Conservation (phyloP, 2,797 vertebrate species). For the Sebastes minor region DNA sequence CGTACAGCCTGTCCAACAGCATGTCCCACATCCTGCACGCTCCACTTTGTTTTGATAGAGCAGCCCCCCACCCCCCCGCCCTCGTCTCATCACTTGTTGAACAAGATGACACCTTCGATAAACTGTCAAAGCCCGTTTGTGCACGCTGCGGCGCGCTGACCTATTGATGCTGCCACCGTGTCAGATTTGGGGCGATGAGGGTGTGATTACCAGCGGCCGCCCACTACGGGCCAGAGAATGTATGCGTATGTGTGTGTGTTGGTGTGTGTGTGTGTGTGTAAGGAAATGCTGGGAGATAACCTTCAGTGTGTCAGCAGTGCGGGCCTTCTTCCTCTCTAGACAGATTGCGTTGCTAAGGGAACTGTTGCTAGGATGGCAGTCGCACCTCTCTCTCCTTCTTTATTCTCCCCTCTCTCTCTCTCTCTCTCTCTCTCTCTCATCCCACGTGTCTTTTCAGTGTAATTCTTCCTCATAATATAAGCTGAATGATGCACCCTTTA, state of each 20-base stretch:
- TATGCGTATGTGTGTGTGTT: conserved; percentile 3
- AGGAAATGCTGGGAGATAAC: conserved; percentile 68
- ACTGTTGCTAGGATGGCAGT: conserved; percentile 81
- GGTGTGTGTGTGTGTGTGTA: conserved; percentile 19
- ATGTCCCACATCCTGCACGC: conserved; percentile 15
- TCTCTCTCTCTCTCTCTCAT: conserved; percentile 35
- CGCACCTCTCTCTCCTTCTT: conserved; percentile 54
- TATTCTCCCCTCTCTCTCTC: conserved; percentile 25
- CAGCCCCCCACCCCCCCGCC: not conserved
- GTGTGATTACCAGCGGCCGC: conserved; percentile 30
- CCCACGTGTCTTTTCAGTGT: conserved; percentile 55
- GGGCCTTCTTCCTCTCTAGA: conserved; percentile 71
- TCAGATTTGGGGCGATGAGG: conserved; percentile 32
- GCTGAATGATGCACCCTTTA: conserved; percentile 20
- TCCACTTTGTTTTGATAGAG: conserved; percentile 26
- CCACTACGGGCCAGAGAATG: not conserved
- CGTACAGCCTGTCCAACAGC: conserved; percentile 8
- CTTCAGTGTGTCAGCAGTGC: conserved; percentile 68
- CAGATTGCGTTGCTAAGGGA: conserved; percentile 81
- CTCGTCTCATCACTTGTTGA: conserved; percentile 21
- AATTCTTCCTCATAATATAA: conserved; percentile 32
- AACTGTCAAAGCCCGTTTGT: not conserved
- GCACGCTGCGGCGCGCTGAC: conserved; percentile 11
- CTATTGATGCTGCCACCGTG: conserved; percentile 9
- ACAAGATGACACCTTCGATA: conserved; percentile 27